phyloP scores from a whole-genome alignment of 2,888 invertebrate species.

The Actias luna region DNA sequence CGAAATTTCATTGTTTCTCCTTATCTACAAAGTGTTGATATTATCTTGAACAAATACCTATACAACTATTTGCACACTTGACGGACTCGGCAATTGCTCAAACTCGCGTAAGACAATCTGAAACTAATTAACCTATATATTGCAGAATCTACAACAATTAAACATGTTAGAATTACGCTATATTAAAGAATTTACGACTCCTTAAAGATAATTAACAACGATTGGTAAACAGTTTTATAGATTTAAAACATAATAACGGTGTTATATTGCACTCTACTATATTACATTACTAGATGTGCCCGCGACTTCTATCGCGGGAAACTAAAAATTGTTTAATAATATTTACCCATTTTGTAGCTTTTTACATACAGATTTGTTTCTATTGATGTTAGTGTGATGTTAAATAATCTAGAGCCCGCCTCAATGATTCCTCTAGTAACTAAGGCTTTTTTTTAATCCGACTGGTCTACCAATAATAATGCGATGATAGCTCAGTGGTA shows the following conservation, averaged over 20 bases:
- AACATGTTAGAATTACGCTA: background rate
- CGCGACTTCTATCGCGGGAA: too few relatives aligned
- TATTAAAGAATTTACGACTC: background rate
- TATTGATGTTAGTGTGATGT: too few relatives aligned
- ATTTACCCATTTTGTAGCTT: too few relatives aligned
- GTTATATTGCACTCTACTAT: background rate
- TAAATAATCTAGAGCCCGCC: too few relatives aligned
- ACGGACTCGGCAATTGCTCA: conserved; percentile 14
- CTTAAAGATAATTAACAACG: background rate
- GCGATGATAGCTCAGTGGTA: too few relatives aligned
- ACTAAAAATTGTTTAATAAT: too few relatives aligned
- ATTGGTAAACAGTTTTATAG: background rate
- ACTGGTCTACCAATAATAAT: too few relatives aligned
- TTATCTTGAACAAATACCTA: conserved; percentile 13
- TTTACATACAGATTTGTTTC: too few relatives aligned
- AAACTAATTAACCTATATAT: conserved; percentile 12
- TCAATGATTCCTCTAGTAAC: too few relatives aligned
- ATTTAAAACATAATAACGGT: background rate
- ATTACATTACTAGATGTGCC: too few relatives aligned
- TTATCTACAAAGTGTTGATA: conserved; percentile 4
- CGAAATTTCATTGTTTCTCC: conserved; percentile 7
- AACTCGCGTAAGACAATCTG: conserved; percentile 8
- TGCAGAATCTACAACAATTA: background rate
- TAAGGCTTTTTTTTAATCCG: too few relatives aligned
- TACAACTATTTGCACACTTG: conserved; percentile 16